These are phyloP conservation scores for Dromococcyx pavoninus DNA, from an alignment of 2,797 vertebrate species.

Conservation along the genomic window DNA sequence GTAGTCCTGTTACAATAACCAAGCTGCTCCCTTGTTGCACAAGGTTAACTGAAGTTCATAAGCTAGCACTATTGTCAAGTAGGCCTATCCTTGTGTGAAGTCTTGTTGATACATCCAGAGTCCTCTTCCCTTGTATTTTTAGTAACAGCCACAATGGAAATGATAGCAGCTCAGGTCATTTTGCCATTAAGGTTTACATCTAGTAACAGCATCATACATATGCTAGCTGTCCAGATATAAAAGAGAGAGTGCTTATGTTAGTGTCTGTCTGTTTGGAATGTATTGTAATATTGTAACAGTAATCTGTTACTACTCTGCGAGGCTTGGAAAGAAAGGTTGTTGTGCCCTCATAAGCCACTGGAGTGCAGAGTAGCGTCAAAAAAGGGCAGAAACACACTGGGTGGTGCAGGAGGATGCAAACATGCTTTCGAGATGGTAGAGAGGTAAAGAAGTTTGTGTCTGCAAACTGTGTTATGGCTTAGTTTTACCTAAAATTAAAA, in stretches of 20 bases:
- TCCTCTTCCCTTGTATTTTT: background rate
- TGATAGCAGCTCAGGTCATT: background rate
- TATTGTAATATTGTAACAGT: background rate
- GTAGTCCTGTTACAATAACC: background rate
- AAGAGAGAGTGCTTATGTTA: background rate
- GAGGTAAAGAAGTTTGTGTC: background rate
- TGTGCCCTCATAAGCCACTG: conserved; percentile 28
- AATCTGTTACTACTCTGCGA: rapidly evolving
- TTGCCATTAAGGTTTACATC: background rate
- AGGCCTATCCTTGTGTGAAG: background rate
- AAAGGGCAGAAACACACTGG: background rate
- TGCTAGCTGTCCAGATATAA: background rate
- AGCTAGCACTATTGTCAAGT: background rate
- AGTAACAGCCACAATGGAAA: background rate
- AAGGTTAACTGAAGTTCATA: background rate
- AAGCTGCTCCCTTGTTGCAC: background rate
- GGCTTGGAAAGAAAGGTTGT: background rate
- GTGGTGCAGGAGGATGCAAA: background rate
- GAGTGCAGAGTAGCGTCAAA: conserved; percentile 39
- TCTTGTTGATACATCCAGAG: background rate
- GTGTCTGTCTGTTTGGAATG: background rate
- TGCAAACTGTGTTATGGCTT: background rate
- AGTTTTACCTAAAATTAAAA: background rate
- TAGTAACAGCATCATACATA: background rate
- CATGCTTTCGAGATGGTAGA: background rate